Percentiles rank a stretch among this genome's conserved stretches.
Conservation (phyloP, 2,888 invertebrate species). For the Thelaira solivaga region DNA sequence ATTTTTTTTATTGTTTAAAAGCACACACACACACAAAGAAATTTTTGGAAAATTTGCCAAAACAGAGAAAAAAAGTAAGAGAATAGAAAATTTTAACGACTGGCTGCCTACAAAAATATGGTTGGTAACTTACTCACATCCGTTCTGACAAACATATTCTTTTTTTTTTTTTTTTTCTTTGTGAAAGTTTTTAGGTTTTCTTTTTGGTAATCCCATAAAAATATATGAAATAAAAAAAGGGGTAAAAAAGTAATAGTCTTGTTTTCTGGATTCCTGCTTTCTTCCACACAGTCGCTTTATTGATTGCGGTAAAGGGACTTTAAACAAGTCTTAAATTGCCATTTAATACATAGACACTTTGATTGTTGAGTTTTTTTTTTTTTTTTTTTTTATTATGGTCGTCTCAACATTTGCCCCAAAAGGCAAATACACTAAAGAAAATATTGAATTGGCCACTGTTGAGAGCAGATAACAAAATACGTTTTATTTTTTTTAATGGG, state of each 20-base stretch:
- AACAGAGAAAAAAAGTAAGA: background rate
- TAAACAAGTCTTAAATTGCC: constrained; percentile 61
- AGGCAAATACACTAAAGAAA: constrained; percentile 35
- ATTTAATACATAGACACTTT: constrained; percentile 55
- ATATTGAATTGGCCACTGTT: constrained; percentile 51
- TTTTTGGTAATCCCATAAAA: no score
- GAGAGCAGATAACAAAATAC: constrained; percentile 15
- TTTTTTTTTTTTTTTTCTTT: background rate
- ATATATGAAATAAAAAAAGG: background rate
- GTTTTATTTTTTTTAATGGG: constrained; percentile 21
- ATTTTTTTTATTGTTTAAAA: constrained; percentile 16
- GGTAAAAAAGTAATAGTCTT: background rate
- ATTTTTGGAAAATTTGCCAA: constrained; percentile 26
- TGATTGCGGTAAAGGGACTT: constrained; percentile 54
- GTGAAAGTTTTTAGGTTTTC: background rate
- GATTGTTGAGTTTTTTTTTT: constrained; percentile 48
- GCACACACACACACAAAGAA: background rate
- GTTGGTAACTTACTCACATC: constrained; percentile 32
- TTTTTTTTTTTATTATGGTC: background rate
- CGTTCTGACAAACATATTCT: constrained; percentile 11
- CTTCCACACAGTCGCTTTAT: constrained; percentile 30
- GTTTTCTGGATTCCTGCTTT: background rate
- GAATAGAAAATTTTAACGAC: constrained; percentile 29
- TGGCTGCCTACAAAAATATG: constrained; percentile 49
- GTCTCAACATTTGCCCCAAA: constrained; percentile 31